phyloP scores from a whole-genome alignment of 2,113 vertebrate species.

The Tinamus guttatus region DNA sequence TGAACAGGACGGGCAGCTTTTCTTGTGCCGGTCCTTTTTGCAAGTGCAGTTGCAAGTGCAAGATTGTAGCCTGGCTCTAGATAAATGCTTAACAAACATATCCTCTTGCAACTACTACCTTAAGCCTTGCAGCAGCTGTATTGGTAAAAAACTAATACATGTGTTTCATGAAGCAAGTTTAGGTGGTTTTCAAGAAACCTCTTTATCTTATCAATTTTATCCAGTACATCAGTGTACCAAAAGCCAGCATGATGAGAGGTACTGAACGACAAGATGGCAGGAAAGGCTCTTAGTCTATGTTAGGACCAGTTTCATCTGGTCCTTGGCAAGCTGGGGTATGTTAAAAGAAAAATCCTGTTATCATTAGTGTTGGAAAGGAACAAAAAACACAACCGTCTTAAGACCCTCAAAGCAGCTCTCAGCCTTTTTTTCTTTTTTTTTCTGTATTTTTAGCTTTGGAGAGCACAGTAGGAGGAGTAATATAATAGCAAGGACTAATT shows the following conservation, averaged over 20 bases:
- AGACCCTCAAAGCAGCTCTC: not conserved
- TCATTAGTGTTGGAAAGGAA: no score
- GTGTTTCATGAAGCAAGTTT: not conserved
- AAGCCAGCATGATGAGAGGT: not conserved
- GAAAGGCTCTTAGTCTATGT: not conserved
- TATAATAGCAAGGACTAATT: not conserved
- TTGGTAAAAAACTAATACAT: not conserved
- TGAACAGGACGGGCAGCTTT: not conserved
- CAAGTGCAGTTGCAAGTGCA: not conserved
- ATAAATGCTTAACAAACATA: not conserved
- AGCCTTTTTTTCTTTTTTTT: not conserved
- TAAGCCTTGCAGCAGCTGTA: not conserved
- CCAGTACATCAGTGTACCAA: not conserved
- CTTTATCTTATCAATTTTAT: not conserved
- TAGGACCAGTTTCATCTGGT: not conserved
- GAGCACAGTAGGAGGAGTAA: not conserved
- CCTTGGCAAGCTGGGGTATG: not conserved
- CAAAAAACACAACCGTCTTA: no score
- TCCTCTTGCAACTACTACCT: not conserved
- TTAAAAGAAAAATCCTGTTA: not conserved
- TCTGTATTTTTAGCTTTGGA: not conserved
- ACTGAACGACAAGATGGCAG: not conserved
- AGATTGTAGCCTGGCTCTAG: not conserved
- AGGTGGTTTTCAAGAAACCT: not conserved
- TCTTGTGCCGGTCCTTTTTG: not conserved